phyloP scores from a whole-genome alignment of 2,888 invertebrate species.

The Campoplex nolae region DNA sequence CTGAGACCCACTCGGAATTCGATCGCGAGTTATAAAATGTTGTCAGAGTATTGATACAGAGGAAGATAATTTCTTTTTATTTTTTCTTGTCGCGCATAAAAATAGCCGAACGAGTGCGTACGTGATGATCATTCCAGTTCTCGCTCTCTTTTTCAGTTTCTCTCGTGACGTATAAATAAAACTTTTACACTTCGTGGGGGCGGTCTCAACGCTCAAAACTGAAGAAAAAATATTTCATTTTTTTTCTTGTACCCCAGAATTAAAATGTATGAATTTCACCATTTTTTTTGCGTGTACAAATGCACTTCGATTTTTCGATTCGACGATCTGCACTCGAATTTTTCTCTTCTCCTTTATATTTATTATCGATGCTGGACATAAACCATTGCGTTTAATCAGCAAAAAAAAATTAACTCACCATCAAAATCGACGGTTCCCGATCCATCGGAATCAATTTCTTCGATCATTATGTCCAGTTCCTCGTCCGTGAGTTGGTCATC shows the following conservation, averaged over 20 bases:
- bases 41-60: conserved; percentile 63
- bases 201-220: background rate
- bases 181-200: conserved; percentile 66
- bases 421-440: conserved; percentile 99
- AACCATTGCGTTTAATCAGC: background rate
- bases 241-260: background rate
- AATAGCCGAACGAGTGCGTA: conserved; percentile 57
- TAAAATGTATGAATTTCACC: background rate
- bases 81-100: conserved; percentile 53
- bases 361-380: background rate
- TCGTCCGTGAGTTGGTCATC: conserved; percentile 98
- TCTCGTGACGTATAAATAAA: conserved; percentile 71
- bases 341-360: no score
- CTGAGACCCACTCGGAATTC: conserved; percentile 24
- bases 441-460: conserved; percentile 99
- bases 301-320: no score
- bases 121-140: conserved; percentile 57
- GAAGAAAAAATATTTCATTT: background rate
- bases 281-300: background rate
- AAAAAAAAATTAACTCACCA: conserved; percentile 87
- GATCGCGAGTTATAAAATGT: conserved; percentile 17
- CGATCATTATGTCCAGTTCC: conserved; percentile 98
- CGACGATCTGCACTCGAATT: no score
- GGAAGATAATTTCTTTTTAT: conserved; percentile 38
- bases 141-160: conserved; percentile 57